Base-by-base conservation (phyloP, 2,888 invertebrate genomes). In the Parascotia fuliginaria region DNA sequence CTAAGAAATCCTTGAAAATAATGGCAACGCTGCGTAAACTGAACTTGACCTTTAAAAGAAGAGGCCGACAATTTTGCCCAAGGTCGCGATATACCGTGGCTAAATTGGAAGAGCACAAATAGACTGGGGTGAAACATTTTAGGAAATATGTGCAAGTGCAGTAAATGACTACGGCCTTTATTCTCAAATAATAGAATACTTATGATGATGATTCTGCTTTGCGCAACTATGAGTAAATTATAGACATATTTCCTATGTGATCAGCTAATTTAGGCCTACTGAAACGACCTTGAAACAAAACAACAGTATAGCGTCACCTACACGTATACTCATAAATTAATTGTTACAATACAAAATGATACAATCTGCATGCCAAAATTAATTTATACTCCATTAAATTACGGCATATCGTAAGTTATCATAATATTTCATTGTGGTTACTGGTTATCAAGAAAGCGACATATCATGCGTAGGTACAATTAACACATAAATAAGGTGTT, bases 281-380 rank as follows among this genome's bases (percentile, higher is more conserved):
- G 6, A 38, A 44, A 27, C 28, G 22, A 54, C 75, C 72, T 77
- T 78, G 73, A 70, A 73, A 67, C 51, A 57, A 28, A 67, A 70
- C 60, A 69, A 72, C 71, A 60, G 69, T 60, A 74, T 75, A 73
- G 72, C 72, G 45, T 62, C 53, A 73, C 58, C 69, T 72, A 64
- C 70, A 79, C 78, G 82, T 82, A 81, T 70, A 83, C 61, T 60
- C 80, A 79, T 85, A 85, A 84, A 85, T 86, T 83, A 82, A 85
- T 86, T 81, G 77, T 65, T 65, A 58, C 15, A 46, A 46, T 65
- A 58, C 15, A 46, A 46, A 64, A 64, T 43, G 64, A 54, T 56
- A 54, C 53, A 46, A 46, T 53, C 58, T 60, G 75, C 74, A 69
- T 67, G 70, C 70, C 54, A 76, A 77, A 83, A 84, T 83, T 70